Evolutionary conservation across 1,140 invertebrate genomes (phyloP).

Genomic region (Sogatella furcifera): DNA sequence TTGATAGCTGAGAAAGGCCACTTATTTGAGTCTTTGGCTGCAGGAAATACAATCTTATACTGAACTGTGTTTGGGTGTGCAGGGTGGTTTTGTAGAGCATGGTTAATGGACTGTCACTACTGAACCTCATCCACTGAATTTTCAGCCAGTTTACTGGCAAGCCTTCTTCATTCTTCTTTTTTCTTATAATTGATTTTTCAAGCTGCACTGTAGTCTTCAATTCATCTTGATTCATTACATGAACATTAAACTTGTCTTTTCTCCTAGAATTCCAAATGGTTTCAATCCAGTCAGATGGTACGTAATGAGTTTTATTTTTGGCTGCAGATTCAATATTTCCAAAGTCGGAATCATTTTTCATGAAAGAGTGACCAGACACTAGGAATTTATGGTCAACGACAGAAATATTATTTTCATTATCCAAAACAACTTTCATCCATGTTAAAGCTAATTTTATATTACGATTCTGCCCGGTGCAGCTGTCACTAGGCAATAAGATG

Average conservation of each 20-base stretch:
- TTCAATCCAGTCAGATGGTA: background rate
- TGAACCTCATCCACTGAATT: conserved; percentile 13
- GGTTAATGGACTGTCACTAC: conserved; percentile 8
- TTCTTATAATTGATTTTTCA: conserved; percentile 9
- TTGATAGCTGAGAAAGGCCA: background rate
- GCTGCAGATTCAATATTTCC: background rate
- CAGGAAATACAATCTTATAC: background rate
- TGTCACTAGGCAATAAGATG: conserved; percentile 12
- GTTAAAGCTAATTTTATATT: conserved; percentile 15
- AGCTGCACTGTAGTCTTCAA: conserved; percentile 9
- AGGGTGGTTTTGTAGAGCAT: conserved; percentile 12
- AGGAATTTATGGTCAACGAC: background rate
- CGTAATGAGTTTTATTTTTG: background rate
- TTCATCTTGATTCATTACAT: conserved; percentile 6
- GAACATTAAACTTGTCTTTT: conserved; percentile 5
- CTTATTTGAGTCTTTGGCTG: conserved; percentile 1
- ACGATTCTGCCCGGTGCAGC: conserved; percentile 15
- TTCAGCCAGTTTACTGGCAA: conserved; percentile 6
- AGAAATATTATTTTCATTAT: background rate
- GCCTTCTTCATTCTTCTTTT: conserved; percentile 5
- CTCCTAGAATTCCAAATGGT: background rate
- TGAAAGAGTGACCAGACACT: background rate
- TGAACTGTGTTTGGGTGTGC: background rate
- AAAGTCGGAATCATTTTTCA: background rate
- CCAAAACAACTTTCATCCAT: conserved; percentile 14